These are phyloP conservation scores for Notodonta dromedarius DNA, from an alignment of 2,888 invertebrate species.

Conservation along the genomic window DNA sequence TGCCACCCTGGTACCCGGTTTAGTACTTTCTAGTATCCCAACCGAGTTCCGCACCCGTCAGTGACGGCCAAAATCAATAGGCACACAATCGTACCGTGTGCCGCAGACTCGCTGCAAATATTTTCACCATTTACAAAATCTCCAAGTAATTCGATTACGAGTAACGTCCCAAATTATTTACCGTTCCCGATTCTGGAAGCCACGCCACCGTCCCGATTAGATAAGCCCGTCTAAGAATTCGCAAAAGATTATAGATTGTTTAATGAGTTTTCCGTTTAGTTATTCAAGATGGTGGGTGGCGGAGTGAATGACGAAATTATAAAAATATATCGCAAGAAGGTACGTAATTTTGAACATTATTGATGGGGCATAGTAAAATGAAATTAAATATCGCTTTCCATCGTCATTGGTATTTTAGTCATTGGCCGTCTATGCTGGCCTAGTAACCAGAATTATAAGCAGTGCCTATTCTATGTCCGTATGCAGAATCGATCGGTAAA, in stretches of 20 bases:
- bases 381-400: too few relatives aligned
- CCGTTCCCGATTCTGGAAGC: slow-evolving; percentile 36
- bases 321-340: too few relatives aligned
- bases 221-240: slow-evolving; percentile 19
- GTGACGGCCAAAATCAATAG: slow-evolving; percentile 54
- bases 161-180: slow-evolving; percentile 56
- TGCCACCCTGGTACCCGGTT: slow-evolving; percentile 12
- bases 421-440: too few relatives aligned
- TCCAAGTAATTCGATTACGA: slow-evolving; percentile 51
- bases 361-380: too few relatives aligned
- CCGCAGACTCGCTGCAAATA: slow-evolving; percentile 58
- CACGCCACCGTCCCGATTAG: slow-evolving; percentile 31
- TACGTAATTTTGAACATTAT: too few relatives aligned
- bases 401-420: too few relatives aligned
- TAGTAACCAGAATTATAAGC: too few relatives aligned
- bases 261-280: slow-evolving; percentile 7
- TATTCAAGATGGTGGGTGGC: slow-evolving; percentile 1
- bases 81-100: slow-evolving; percentile 62
- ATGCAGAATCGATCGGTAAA: too few relatives aligned
- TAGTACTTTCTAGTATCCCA: not conserved
- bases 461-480: too few relatives aligned
- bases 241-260: slow-evolving; percentile 4
- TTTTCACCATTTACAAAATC: slow-evolving; percentile 54
- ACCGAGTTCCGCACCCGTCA: slow-evolving; percentile 19
- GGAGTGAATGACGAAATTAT: not conserved